A percentile compares a stretch with the other conserved stretches of the same genome.
Evolutionary conservation across 2,113 vertebrate species (phyloP).

Genomic region (Cygnus atratus): DNA sequence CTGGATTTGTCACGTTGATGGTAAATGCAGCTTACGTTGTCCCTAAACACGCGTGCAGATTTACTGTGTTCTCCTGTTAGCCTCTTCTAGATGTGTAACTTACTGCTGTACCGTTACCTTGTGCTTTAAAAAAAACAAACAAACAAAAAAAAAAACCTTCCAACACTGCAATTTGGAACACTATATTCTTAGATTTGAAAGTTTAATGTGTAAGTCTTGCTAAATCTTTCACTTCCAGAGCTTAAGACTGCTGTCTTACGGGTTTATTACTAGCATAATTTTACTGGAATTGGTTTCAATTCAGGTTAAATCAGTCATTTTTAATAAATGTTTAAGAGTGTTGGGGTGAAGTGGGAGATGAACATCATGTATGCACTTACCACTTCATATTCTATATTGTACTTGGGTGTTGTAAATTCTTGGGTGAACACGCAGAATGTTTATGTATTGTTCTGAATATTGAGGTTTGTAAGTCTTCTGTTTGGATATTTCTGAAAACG

Average conservation of each 20-base stretch:
- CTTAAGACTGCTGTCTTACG: rapidly evolving
- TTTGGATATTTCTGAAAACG: background rate
- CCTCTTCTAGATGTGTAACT: background rate
- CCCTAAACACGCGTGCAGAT: background rate
- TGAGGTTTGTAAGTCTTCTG: background rate
- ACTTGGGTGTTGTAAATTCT: background rate
- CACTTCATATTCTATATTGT: background rate
- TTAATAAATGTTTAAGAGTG: background rate
- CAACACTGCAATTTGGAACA: background rate
- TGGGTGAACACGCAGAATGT: background rate
- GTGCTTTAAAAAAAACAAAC: background rate
- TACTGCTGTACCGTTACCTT: background rate
- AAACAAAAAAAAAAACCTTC: background rate
- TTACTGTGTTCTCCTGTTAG: background rate
- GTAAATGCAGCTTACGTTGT: background rate
- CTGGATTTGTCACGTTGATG: background rate
- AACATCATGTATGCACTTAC: background rate
- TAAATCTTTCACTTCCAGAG: background rate
- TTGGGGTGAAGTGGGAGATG: background rate
- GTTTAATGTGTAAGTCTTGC: background rate
- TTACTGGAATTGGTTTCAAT: background rate
- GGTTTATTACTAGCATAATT: background rate
- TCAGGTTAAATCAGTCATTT: background rate
- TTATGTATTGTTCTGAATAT: background rate
- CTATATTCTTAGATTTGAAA: background rate